Base-by-base conservation (phyloP, 2,888 invertebrate species). In the Ornithoptera alexandrae region DNA sequence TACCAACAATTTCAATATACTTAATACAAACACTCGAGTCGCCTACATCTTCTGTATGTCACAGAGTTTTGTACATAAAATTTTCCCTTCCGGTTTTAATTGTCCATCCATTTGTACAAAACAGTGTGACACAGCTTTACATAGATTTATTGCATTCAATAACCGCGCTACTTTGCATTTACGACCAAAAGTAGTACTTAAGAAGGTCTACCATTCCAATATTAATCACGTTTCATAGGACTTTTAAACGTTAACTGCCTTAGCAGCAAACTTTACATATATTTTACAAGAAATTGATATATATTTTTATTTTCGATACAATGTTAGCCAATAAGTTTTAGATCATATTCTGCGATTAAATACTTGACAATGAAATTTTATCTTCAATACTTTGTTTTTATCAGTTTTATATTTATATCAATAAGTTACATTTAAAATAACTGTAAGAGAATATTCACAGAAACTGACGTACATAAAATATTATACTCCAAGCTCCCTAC, bases 1-100 rank as follows among this genome's bases (percentile, higher is more conserved):
- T 88, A 90, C 90, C 89, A 85, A 89, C 89, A 86, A 85, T 85
- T 89, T 87, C 82, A 87, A 84, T 88, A 89, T 84, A 90, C 87
- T 88, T 86, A 87, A 86, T 80, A 88, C 88, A 88, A 89, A 89
- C 90, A 89, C 87, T 89, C 90, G 86, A 90, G 88, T 89, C 88
- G 80, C 89, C 89, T 90, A 90, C 85, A 79, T 78, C 84, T 77
- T 81, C 82, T 83, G 83, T 77, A 74, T 77, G 82, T 77, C 67
- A 72, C 83, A 78, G 60, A 80, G 79, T 73, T 78, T 75, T 81
- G 79, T 77, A 80, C 80, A 78, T 71, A 65, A 71, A 39, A 53
- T 24, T 10, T 20, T 17, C 60, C 22, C 42, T 67, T 69, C 46
- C 58, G 62, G 59, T 24, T 60, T 56, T 58, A 62, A 59, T 67